These are phyloP conservation scores for Lepidotrigona ventralis DNA, from an alignment of 1,140 invertebrate species.

Conservation along the genomic window DNA sequence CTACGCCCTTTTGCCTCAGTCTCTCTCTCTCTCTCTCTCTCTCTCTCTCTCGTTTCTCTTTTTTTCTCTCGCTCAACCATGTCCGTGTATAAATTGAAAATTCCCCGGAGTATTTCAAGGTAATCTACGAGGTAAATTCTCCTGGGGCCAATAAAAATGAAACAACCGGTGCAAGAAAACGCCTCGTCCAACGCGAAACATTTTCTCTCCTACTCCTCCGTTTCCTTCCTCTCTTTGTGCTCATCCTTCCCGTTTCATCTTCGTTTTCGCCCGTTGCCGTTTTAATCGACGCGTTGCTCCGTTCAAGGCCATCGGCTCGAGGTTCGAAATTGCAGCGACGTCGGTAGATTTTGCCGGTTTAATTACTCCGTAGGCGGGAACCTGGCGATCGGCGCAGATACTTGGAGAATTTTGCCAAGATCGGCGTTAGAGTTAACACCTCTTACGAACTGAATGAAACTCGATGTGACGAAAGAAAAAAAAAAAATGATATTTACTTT, in stretches of 20 bases:
- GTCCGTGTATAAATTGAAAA: conserved; percentile 42
- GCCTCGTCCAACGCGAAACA: conserved; percentile 18
- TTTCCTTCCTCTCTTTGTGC: not conserved
- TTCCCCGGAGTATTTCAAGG: conserved; percentile 42
- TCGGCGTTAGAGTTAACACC: too few species aligned
- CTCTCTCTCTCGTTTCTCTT: not conserved
- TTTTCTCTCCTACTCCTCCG: conserved; percentile 2
- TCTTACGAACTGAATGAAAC: too few species aligned
- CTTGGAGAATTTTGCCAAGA: too few species aligned
- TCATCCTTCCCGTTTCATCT: not conserved
- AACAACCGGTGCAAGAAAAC: conserved; percentile 35
- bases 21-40: too few species aligned
- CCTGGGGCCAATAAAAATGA: conserved; percentile 48
- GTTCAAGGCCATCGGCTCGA: not conserved
- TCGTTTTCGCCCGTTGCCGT: not conserved
- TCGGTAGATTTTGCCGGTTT: not conserved
- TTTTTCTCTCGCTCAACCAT: not conserved
- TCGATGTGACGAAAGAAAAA: too few species aligned
- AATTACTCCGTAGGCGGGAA: not conserved
- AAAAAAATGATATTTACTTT: too few species aligned
- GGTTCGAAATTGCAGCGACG: not conserved
- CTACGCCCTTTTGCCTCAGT: not conserved
- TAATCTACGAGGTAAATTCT: conserved; percentile 51
- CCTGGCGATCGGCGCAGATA: not conserved
- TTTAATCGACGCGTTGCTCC: conserved; percentile 20